A percentile compares a stretch with the other conserved stretches of the same genome.
phyloP scores from a whole-genome alignment of 2,888 invertebrate species.

The Polylopha cassiicola region DNA sequence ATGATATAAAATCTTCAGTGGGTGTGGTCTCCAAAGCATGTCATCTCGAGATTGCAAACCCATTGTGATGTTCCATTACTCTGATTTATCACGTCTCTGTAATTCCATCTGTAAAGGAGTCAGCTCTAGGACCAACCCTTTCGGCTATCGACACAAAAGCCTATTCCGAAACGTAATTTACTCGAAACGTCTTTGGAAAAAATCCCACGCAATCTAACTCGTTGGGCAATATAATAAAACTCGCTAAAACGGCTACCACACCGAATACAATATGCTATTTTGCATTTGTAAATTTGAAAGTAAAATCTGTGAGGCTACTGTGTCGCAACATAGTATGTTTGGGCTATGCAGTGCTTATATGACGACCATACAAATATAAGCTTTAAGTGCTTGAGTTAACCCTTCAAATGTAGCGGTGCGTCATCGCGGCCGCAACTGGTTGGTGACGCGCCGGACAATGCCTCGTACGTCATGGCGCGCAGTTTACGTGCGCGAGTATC shows the following conservation, averaged over 20 bases:
- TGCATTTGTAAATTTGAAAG: constrained; percentile 65
- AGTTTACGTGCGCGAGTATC: constrained; percentile 67
- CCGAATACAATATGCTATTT: constrained; percentile 70
- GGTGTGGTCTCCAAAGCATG: constrained; percentile 49
- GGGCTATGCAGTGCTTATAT: constrained; percentile 13
- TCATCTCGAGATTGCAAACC: constrained; percentile 40
- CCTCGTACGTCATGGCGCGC: constrained; percentile 61
- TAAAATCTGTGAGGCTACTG: constrained; percentile 65
- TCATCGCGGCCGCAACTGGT: constrained; percentile 29
- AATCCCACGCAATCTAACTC: constrained; percentile 35
- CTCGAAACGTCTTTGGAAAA: constrained; percentile 18
- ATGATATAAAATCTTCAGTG: constrained; percentile 67
- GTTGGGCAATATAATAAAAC: constrained; percentile 53
- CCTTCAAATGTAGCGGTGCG: constrained; percentile 21
- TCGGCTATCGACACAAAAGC: constrained; percentile 32
- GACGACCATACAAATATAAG: constrained; percentile 17
- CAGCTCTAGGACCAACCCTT: too few relatives aligned
- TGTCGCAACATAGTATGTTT: constrained; percentile 63
- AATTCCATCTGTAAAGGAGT: constrained; percentile 13
- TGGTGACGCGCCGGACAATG: constrained; percentile 52
- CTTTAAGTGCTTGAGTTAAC: constrained; percentile 34
- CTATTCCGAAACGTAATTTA: constrained; percentile 32
- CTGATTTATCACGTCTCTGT: constrained; percentile 39
- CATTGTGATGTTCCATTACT: constrained; percentile 39
- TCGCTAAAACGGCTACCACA: constrained; percentile 42